A percentile compares a stretch with the other conserved stretches of the same genome.
Conservation (phyloP, 2,797 vertebrate genomes). For the Coranthus polyacanthus region DNA sequence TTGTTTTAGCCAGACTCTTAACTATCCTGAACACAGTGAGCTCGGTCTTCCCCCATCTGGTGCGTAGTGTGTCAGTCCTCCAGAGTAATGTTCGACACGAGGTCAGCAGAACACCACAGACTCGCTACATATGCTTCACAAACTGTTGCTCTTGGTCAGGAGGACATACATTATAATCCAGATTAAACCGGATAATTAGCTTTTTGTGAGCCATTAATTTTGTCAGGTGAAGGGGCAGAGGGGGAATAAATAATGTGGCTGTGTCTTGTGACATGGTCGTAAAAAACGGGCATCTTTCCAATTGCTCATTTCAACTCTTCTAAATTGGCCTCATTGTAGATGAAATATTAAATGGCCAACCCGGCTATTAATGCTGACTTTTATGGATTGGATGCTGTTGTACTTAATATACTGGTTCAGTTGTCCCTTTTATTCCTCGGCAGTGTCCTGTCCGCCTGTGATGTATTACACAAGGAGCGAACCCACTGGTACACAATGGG, state of each 20-base stretch:
- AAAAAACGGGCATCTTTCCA: conserved; percentile 77
- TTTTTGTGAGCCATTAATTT: conserved; percentile 83
- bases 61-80: conserved; percentile 61
- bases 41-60: conserved; percentile 62
- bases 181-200: conserved; percentile 85
- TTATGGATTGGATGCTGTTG: conserved; percentile 86
- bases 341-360: conserved; percentile 82
- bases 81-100: conserved; percentile 69
- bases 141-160: conserved; percentile 80
- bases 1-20: conserved; percentile 54
- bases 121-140: conserved; percentile 74
- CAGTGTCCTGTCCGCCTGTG: conserved; percentile 80
- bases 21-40: conserved; percentile 53
- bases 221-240: conserved; percentile 73
- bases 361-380: conserved; percentile 79
- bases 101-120: conserved; percentile 66
- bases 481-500: conserved; percentile 78
- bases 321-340: conserved; percentile 85
- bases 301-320: conserved; percentile 75
- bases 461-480: conserved; percentile 78
- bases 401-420: conserved; percentile 82
- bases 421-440: conserved; percentile 84
- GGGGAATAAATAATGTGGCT: conserved; percentile 76
- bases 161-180: conserved; percentile 80
- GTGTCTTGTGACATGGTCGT: conserved; percentile 62